These are phyloP conservation scores for Xyliphius kryptos DNA, from an alignment of 2,113 vertebrate species.

Conservation along the genomic window DNA sequence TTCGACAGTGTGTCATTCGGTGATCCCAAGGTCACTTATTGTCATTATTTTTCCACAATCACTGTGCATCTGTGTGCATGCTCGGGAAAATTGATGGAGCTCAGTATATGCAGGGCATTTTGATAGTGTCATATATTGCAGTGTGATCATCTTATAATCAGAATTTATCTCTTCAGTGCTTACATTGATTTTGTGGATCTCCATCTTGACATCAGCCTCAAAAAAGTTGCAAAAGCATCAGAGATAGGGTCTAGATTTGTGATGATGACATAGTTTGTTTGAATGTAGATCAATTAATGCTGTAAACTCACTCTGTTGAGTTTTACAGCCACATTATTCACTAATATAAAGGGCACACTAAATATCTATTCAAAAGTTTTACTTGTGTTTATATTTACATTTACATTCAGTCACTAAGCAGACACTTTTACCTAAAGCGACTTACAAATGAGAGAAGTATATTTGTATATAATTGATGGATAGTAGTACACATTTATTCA, in stretches of 20 bases:
- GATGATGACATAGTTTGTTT: constrained; percentile 4
- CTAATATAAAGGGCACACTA: too few species aligned
- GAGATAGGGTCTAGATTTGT: constrained; percentile 12
- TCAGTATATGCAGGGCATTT: constrained; percentile 31
- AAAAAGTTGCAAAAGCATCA: constrained; percentile 1
- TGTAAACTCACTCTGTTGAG: not conserved
- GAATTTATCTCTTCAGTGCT: constrained; percentile 36
- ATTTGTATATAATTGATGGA: too few species aligned
- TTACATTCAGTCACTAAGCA: too few species aligned
- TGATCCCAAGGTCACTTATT: constrained; percentile 36
- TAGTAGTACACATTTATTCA: too few species aligned
- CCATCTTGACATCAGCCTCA: constrained; percentile 12
- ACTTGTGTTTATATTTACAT: too few species aligned
- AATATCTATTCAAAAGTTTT: too few species aligned
- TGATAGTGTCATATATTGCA: constrained; percentile 23
- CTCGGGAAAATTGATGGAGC: constrained; percentile 27
- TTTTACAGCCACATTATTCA: too few species aligned
- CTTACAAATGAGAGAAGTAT: too few species aligned
- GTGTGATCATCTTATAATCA: constrained; percentile 34
- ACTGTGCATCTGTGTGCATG: constrained; percentile 4
- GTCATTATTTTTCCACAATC: constrained; percentile 39
- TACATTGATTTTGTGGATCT: constrained; percentile 30
- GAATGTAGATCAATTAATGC: not conserved
- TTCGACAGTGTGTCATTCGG: constrained; percentile 37
- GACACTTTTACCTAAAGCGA: too few species aligned